A percentile compares a stretch with the other conserved stretches of the same genome.
Evolutionary conservation across 2,113 vertebrate species (phyloP).

Genomic region (Triplophysa dalaica): DNA sequence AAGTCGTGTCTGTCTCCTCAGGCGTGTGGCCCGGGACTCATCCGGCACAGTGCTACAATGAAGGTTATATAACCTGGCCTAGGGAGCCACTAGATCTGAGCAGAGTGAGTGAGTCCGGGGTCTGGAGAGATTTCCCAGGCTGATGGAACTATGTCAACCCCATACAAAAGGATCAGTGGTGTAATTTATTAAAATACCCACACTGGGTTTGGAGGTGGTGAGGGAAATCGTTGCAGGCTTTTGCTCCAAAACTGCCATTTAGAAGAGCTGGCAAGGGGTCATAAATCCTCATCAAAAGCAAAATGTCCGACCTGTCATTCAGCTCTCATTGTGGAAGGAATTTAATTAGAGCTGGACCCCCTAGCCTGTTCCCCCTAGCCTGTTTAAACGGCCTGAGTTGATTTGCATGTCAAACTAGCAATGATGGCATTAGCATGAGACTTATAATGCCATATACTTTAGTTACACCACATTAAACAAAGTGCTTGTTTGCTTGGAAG

Average conservation of each 20-base stretch:
- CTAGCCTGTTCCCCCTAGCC: constrained; percentile 66
- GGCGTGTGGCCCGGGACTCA: constrained; percentile 35
- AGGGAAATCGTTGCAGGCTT: constrained; percentile 9
- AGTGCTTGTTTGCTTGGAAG: constrained; percentile 10
- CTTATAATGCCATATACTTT: constrained; percentile 24
- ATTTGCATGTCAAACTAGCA: constrained; percentile 28
- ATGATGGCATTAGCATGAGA: constrained; percentile 36
- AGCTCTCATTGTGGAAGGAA: constrained; percentile 67
- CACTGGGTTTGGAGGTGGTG: constrained; percentile 38
- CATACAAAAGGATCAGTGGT: constrained; percentile 35
- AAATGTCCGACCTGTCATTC: constrained; percentile 72
- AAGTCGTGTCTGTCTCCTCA: constrained; percentile 22
- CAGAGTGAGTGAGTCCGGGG: constrained; percentile 6
- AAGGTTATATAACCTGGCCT: constrained; percentile 44
- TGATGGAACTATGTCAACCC: constrained; percentile 37
- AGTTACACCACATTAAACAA: constrained; percentile 20
- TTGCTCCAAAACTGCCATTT: constrained; percentile 72
- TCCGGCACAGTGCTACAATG: constrained; percentile 32
- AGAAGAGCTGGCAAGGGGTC: constrained; percentile 75
- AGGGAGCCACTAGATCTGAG: constrained; percentile 28
- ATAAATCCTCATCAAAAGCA: constrained; percentile 78
- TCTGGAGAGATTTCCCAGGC: constrained; percentile 37
- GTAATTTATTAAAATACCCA: constrained; percentile 73
- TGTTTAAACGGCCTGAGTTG: constrained; percentile 54
- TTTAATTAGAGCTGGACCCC: constrained; percentile 75